These are phyloP conservation scores for Pungitius pungitius DNA, from an alignment of 2,113 vertebrate species.

Conservation along the genomic window DNA sequence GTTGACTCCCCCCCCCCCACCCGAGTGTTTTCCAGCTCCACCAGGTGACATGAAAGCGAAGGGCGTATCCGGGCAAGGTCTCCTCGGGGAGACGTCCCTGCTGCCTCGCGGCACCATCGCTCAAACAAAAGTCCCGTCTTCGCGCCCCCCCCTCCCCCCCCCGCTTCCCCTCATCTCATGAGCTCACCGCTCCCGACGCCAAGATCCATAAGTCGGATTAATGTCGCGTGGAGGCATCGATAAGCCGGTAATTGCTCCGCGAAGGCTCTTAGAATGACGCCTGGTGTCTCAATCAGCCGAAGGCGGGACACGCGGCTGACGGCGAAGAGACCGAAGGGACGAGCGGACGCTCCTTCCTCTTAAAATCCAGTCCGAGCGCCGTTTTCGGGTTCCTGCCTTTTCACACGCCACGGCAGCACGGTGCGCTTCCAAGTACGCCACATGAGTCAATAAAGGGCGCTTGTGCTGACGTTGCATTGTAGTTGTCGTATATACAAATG, in stretches of 20 bases:
- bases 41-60: slow-evolving; percentile 56
- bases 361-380: neutral
- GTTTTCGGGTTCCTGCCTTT: neutral
- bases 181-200: slow-evolving; percentile 45
- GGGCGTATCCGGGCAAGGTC: slow-evolving; percentile 49
- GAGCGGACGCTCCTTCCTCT: neutral
- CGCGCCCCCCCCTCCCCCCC: slow-evolving; percentile 30
- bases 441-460: neutral
- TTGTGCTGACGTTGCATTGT: neutral
- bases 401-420: neutral
- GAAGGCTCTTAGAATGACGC: slow-evolving; percentile 42
- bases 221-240: slow-evolving; percentile 61
- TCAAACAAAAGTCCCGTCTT: slow-evolving; percentile 70
- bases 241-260: slow-evolving; percentile 56
- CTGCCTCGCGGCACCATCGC: slow-evolving; percentile 53
- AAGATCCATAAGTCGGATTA: slow-evolving; percentile 70
- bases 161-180: slow-evolving; percentile 47
- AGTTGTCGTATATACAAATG: too few species aligned
- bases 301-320: neutral
- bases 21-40: slow-evolving; percentile 57
- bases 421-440: neutral
- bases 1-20: slow-evolving; percentile 25
- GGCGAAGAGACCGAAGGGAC: neutral
- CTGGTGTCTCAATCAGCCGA: slow-evolving; percentile 31
- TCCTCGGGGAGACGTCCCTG: slow-evolving; percentile 59